Evolutionary conservation across 2,888 invertebrate species (phyloP).

Genomic region (Tuta absoluta): DNA sequence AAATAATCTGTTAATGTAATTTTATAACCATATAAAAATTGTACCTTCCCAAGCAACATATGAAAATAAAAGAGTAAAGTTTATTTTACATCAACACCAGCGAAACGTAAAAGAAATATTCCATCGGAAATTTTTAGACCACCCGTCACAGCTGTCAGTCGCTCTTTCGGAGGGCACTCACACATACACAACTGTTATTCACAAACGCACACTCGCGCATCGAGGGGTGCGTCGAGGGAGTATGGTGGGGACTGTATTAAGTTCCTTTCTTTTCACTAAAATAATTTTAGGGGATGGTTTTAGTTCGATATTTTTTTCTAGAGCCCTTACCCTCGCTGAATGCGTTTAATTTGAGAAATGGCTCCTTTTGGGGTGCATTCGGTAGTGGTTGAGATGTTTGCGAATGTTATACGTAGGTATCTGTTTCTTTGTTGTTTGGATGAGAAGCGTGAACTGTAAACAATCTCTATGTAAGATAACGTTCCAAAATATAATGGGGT

Average conservation of each 20-base stretch:
- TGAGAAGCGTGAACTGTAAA: constrained; percentile 2
- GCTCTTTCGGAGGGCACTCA: constrained; percentile 68
- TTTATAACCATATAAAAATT: too few relatives aligned
- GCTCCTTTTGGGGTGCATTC: constrained; percentile 50
- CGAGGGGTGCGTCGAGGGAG: constrained; percentile 72
- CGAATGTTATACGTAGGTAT: constrained; percentile 43
- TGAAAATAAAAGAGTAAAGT: not conserved
- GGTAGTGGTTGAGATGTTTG: constrained; percentile 59
- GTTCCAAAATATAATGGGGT: not conserved
- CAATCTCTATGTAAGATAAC: constrained; percentile 6
- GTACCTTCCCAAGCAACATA: too few relatives aligned
- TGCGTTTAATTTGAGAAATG: constrained; percentile 75
- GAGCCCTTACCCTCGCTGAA: constrained; percentile 66
- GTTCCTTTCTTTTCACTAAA: constrained; percentile 82
- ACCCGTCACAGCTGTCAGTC: constrained; percentile 64
- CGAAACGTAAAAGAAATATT: not conserved
- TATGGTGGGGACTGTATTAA: constrained; percentile 80
- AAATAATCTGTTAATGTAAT: too few relatives aligned
- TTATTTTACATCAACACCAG: not conserved
- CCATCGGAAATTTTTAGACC: constrained; percentile 45
- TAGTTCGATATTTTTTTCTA: constrained; percentile 78
- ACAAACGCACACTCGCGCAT: constrained; percentile 46
- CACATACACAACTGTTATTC: constrained; percentile 48
- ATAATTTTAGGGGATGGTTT: constrained; percentile 81
- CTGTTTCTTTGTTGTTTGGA: constrained; percentile 11